A percentile compares a stretch with the other conserved stretches of the same genome.
These are phyloP conservation scores for Agonopterix subpropinquella DNA, from an alignment of 2,888 invertebrate genomes.

Conservation along the genomic window DNA sequence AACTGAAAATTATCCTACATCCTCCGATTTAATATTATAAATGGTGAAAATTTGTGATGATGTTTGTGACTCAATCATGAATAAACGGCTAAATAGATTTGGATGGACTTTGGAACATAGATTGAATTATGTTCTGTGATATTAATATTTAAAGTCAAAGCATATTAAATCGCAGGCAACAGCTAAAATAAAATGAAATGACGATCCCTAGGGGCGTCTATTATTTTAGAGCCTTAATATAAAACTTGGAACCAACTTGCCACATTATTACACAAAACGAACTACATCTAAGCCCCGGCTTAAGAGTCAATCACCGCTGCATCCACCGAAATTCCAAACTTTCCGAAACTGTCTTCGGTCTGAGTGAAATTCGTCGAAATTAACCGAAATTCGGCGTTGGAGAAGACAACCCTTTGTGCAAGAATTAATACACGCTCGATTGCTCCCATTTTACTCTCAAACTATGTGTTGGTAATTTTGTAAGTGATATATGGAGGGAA, in stretches of 20 bases:
- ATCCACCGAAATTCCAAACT: conserved; percentile 4
- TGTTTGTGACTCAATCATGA: too few species aligned
- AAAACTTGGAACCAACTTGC: too few species aligned
- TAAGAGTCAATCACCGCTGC: conserved; percentile 7
- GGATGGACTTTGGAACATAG: too few species aligned
- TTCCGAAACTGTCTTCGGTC: conserved; percentile 5
- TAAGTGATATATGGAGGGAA: too few species aligned
- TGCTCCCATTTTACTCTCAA: conserved; percentile 5
- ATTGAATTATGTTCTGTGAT: too few species aligned
- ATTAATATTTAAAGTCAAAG: too few species aligned
- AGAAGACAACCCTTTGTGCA: conserved; percentile 4
- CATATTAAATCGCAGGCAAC: too few species aligned
- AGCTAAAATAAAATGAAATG: background rate
- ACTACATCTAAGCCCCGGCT: background rate
- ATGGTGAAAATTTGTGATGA: too few species aligned
- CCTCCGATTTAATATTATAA: too few species aligned
- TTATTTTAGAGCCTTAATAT: too few species aligned
- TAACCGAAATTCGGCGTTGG: conserved; percentile 5
- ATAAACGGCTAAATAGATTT: too few species aligned
- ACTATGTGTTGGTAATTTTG: conserved; percentile 4
- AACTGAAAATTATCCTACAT: too few species aligned
- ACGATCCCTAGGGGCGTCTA: background rate
- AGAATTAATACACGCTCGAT: conserved; percentile 8
- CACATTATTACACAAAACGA: background rate
- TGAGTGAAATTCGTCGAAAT: conserved; percentile 3